Percentiles rank a stretch among this genome's conserved stretches.
phyloP scores from a whole-genome alignment of 2,113 vertebrate genomes.

The Eulemur rufifrons region DNA sequence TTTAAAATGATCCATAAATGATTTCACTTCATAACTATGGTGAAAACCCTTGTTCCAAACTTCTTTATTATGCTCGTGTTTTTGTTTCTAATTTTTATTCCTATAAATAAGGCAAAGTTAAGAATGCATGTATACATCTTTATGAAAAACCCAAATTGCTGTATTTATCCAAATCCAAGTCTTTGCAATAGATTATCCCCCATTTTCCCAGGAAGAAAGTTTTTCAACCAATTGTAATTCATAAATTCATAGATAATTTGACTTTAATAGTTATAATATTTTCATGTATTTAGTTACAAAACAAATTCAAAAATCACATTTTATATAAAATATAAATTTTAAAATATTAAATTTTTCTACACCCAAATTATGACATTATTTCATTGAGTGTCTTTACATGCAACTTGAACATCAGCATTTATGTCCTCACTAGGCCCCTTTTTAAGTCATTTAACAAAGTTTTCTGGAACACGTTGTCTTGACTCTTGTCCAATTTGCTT shows the following conservation, averaged over 20 bases:
- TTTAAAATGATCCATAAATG: not conserved
- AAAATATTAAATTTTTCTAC: not conserved
- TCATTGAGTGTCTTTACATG: not conserved
- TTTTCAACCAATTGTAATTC: not conserved
- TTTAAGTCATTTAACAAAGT: not conserved
- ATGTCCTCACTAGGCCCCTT: not conserved
- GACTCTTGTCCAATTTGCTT: not conserved
- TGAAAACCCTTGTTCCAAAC: not conserved
- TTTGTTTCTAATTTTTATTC: not conserved
- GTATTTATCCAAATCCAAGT: not conserved
- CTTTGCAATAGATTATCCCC: not conserved
- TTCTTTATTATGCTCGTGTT: not conserved
- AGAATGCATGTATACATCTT: not conserved
- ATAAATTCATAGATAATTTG: not conserved
- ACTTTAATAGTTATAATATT: not conserved
- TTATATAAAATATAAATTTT: not conserved
- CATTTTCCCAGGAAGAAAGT: not conserved
- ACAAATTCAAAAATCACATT: not conserved
- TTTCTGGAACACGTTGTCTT: not conserved
- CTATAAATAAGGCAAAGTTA: not conserved
- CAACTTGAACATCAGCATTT: accelerated
- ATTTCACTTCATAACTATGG: not conserved
- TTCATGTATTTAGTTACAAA: not conserved
- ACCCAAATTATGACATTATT: not conserved
- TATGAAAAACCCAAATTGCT: not conserved